A percentile compares a stretch with the other conserved stretches of the same genome.
Evolutionary conservation across 1,140 invertebrate genomes (phyloP).

Genomic region (Diabrotica virgifera): DNA sequence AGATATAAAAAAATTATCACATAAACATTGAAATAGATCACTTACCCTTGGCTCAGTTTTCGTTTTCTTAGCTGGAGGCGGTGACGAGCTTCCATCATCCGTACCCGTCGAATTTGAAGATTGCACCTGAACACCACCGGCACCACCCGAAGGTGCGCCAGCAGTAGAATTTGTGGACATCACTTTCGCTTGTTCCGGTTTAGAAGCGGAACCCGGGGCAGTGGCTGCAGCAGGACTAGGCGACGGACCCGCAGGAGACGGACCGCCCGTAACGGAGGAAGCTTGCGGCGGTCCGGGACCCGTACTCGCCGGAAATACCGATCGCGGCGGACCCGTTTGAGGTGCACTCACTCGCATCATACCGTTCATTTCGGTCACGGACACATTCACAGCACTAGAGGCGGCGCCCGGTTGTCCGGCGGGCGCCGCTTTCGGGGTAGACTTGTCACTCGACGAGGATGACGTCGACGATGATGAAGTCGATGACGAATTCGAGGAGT

Average conservation of each 20-base stretch:
- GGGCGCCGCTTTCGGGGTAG: slow-evolving; percentile 5
- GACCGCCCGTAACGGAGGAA: slow-evolving; percentile 46
- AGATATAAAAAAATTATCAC: neutral
- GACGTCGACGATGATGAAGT: slow-evolving; percentile 28
- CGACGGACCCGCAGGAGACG: slow-evolving; percentile 43
- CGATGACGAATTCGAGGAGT: slow-evolving; percentile 15
- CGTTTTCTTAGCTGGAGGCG: slow-evolving; percentile 64
- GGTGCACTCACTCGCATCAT: slow-evolving; percentile 51
- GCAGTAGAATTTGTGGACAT: neutral
- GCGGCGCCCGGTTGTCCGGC: slow-evolving; percentile 7
- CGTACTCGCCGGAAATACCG: slow-evolving; percentile 50
- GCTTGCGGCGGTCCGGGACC: slow-evolving; percentile 51
- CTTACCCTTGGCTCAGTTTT: slow-evolving; percentile 66
- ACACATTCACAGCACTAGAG: slow-evolving; percentile 31
- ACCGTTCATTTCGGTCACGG: slow-evolving; percentile 48
- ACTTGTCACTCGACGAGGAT: slow-evolving; percentile 28
- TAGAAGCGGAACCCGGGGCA: slow-evolving; percentile 50
- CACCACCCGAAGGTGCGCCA: slow-evolving; percentile 48
- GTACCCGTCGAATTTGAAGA: slow-evolving; percentile 16
- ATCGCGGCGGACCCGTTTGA: slow-evolving; percentile 45
- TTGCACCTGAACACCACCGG: slow-evolving; percentile 40
- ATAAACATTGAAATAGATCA: slow-evolving; percentile 8
- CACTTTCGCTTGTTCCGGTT: slow-evolving; percentile 54
- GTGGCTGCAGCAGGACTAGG: slow-evolving; percentile 55
- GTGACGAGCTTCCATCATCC: slow-evolving; percentile 48